Evolutionary conservation across 1,140 invertebrate species (phyloP).

Genomic region (Coptotermes formosanus): DNA sequence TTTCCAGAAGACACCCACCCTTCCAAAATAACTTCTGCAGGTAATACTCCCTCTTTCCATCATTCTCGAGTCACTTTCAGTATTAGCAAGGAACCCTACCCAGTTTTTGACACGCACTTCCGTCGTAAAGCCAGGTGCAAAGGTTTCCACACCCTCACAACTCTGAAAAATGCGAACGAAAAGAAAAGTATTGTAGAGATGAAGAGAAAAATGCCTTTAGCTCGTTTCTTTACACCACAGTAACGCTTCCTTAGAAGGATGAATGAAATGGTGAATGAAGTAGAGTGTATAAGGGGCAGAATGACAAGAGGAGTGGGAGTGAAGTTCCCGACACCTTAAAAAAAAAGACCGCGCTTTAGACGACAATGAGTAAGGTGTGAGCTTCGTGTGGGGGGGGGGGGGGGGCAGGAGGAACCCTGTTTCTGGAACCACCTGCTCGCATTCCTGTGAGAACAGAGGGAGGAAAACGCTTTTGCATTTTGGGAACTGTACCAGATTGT

Average conservation of each 20-base stretch:
- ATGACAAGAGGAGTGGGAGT: not conserved
- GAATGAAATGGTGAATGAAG: constrained; percentile 5
- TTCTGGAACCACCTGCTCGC: not conserved
- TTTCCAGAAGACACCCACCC: not conserved
- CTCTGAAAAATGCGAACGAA: constrained; percentile 3
- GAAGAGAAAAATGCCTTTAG: not conserved
- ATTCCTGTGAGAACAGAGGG: not conserved
- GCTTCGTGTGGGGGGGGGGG: not conserved
- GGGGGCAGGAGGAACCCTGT: not conserved
- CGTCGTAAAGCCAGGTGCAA: constrained; percentile 4
- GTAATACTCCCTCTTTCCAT: constrained; percentile 8
- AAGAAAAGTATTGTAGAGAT: not conserved
- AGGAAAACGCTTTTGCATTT: not conserved
- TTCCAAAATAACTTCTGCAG: constrained; percentile 1
- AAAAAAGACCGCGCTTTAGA: not conserved
- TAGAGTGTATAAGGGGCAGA: not conserved
- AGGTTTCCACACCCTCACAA: constrained; percentile 6
- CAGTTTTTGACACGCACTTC: constrained; percentile 10
- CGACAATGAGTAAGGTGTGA: constrained; percentile 2
- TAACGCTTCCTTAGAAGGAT: not conserved
- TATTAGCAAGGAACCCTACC: constrained; percentile 9
- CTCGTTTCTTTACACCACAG: not conserved
- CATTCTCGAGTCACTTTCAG: not conserved
- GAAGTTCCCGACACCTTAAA: not conserved
- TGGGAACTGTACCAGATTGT: not conserved